Percentiles rank a stretch among this genome's conserved stretches.
Evolutionary conservation across 2,888 invertebrate species (phyloP).

Genomic region (Cheilosia vulpina): DNA sequence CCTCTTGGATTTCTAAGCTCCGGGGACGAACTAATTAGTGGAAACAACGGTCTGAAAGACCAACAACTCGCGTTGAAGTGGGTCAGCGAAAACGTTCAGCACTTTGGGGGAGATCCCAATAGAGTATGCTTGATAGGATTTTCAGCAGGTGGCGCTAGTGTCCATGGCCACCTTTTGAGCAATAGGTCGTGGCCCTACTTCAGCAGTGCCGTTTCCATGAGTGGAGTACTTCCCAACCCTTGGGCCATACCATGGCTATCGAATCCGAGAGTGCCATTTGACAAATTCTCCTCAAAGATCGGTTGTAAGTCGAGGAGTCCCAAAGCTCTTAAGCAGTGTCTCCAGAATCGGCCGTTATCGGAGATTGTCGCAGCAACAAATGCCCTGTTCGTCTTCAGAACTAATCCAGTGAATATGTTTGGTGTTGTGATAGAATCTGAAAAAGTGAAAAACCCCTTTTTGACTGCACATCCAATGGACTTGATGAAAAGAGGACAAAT

Average conservation of each 20-base stretch:
- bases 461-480: too few species aligned
- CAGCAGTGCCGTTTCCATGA: conserved; percentile 84
- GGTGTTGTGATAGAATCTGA: too few species aligned
- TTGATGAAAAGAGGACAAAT: too few species aligned
- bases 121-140: conserved; percentile 88
- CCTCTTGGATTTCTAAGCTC: conserved; percentile 90
- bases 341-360: conserved; percentile 77
- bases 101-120: conserved; percentile 89
- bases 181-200: conserved; percentile 79
- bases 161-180: conserved; percentile 89
- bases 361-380: too few species aligned
- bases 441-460: too few species aligned
- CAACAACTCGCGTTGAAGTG: conserved; percentile 88
- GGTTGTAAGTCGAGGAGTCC: conserved; percentile 82
- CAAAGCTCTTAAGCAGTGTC: conserved; percentile 88
- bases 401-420: too few species aligned
- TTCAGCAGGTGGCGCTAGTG: conserved; percentile 90
- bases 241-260: conserved; percentile 84
- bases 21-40: conserved; percentile 87
- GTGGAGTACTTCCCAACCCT: conserved; percentile 87
- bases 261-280: conserved; percentile 84
- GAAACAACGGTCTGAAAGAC: conserved; percentile 90
- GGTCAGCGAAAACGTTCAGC: conserved; percentile 88
- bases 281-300: conserved; percentile 80
- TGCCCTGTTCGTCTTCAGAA: too few species aligned